Evolutionary conservation across 53 echinoderm and acorn worm genomes (phyloP).

Genomic region (Holothuria scabra): DNA sequence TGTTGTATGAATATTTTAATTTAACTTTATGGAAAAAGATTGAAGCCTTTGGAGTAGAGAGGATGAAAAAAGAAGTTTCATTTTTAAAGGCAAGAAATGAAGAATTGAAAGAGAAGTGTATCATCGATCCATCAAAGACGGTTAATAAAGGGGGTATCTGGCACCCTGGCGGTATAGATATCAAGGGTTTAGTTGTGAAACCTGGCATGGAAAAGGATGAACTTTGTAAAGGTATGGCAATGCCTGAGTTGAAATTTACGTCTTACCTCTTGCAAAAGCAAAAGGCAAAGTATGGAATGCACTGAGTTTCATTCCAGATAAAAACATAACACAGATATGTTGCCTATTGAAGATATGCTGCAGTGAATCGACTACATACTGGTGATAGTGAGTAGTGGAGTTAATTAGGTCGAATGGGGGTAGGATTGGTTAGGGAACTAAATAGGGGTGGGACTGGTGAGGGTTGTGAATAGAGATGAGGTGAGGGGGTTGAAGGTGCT

Average conservation of each 20-base stretch:
- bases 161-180: constrained; percentile 74
- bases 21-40: constrained; percentile 79
- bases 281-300: constrained; percentile 51
- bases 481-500: too few species aligned
- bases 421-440: too few species aligned
- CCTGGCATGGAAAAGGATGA: constrained; percentile 46
- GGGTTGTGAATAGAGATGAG: too few species aligned
- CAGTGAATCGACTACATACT: too few species aligned
- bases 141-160: constrained; percentile 65
- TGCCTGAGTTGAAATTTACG: constrained; percentile 81
- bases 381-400: too few species aligned
- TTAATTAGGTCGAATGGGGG: too few species aligned
- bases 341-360: too few species aligned
- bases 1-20: constrained; percentile 81
- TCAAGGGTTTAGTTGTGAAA: constrained; percentile 77
- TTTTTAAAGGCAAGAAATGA: constrained; percentile 58
- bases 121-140: constrained; percentile 52
- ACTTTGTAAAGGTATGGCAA: constrained; percentile 68
- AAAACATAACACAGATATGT: too few species aligned
- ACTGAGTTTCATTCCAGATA: too few species aligned
- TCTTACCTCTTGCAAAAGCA: constrained; percentile 64
- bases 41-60: constrained; percentile 72
- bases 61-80: constrained; percentile 70
- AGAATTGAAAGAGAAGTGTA: constrained; percentile 61
- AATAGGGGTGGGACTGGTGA: too few species aligned